These are phyloP conservation scores for Mobula hypostoma DNA, from an alignment of 2,113 vertebrate species.

Conservation along the genomic window DNA sequence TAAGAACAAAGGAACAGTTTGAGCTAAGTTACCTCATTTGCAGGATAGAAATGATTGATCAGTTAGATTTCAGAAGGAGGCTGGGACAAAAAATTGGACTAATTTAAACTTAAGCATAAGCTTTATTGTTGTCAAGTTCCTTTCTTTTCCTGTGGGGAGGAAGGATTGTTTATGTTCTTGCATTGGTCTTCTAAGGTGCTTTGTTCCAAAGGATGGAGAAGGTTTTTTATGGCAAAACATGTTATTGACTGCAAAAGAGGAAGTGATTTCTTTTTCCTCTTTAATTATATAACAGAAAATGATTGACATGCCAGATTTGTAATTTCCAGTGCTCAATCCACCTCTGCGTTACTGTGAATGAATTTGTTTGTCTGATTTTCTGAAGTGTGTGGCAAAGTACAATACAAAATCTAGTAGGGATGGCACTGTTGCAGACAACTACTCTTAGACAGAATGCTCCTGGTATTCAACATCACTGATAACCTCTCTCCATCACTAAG, in stretches of 20 bases:
- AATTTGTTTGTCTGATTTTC: not conserved
- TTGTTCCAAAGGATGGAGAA: not conserved
- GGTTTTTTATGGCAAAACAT: slow-evolving; percentile 13
- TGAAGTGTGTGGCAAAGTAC: not conserved
- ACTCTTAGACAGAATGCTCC: not conserved
- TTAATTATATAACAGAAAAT: slow-evolving; percentile 24
- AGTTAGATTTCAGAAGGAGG: not conserved
- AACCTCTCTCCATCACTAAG: not conserved
- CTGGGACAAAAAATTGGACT: not conserved
- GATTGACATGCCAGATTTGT: not conserved
- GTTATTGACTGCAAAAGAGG: slow-evolving; percentile 22
- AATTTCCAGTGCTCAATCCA: not conserved
- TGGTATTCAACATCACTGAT: not conserved
- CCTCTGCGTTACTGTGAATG: not conserved
- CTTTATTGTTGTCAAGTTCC: slow-evolving; percentile 1
- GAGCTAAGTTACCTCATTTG: not conserved
- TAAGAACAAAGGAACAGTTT: not conserved
- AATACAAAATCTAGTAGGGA: not conserved
- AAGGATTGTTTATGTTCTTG: slow-evolving; percentile 15
- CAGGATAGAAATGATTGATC: not conserved
- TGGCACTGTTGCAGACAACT: not conserved
- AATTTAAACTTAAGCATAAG: not conserved
- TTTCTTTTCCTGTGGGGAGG: slow-evolving; percentile 16
- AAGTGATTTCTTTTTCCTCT: slow-evolving; percentile 25
- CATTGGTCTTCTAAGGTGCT: slow-evolving; percentile 6